phyloP scores from a whole-genome alignment of 2,797 vertebrate genomes.

The Paramormyrops hopkinsi region DNA sequence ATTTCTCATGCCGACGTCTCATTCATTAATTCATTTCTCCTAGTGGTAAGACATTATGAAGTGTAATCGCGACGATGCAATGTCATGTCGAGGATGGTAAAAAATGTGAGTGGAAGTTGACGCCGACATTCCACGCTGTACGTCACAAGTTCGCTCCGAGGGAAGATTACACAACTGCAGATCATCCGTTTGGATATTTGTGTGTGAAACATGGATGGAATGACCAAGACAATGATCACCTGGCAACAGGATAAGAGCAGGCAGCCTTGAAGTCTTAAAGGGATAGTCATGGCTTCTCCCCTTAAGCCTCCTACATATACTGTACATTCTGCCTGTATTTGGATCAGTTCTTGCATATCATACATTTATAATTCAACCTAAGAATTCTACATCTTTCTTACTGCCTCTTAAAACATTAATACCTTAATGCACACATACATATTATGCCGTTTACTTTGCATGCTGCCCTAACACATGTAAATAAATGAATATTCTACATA shows the following conservation, averaged over 20 bases:
- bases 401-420: neutral
- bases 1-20: constrained; percentile 45
- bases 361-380: neutral
- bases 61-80: constrained; percentile 55
- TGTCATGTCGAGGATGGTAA: constrained; percentile 51
- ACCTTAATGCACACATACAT: neutral
- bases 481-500: neutral
- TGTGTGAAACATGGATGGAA: neutral
- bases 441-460: neutral
- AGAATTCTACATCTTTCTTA: neutral
- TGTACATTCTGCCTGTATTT: neutral
- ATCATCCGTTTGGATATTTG: neutral
- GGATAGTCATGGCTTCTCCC: neutral
- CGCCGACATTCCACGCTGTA: constrained; percentile 23
- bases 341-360: neutral
- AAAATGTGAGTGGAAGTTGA: constrained; percentile 38
- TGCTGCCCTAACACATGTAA: neutral
- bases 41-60: constrained; percentile 36
- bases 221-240: neutral
- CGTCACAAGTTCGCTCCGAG: constrained; percentile 20
- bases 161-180: neutral
- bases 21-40: constrained; percentile 34
- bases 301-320: neutral
- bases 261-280: neutral
- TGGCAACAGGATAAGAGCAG: neutral